Conservation (phyloP, 1,140 invertebrate species). For the Apis dorsata region DNA sequence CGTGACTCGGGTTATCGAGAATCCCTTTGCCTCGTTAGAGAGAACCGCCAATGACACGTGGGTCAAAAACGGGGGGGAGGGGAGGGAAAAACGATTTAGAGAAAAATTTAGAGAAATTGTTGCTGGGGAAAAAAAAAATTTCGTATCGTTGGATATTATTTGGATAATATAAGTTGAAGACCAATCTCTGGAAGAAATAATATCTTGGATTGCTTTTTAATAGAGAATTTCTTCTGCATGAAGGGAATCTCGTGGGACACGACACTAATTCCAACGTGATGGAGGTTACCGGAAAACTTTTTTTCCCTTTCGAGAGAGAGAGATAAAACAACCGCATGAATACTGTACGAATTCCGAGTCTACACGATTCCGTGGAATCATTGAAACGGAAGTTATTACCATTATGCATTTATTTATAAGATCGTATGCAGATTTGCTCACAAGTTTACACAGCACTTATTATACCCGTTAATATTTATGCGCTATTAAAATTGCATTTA, state of each 20-base stretch:
- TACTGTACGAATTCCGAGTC: not conserved
- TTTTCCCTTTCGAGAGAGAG: not conserved
- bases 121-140: not conserved
- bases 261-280: not conserved
- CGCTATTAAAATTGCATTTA: too few relatives aligned
- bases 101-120: not conserved
- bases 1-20: constrained; percentile 49
- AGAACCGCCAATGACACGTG: not conserved
- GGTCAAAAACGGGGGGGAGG: too few relatives aligned
- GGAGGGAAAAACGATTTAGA: too few relatives aligned
- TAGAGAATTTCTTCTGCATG: constrained; percentile 9
- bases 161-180: too few relatives aligned
- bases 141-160: not conserved
- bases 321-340: not conserved
- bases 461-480: too few relatives aligned
- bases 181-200: not conserved
- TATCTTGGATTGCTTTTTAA: not conserved
- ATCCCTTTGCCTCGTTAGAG: not conserved
- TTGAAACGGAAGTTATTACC: not conserved
- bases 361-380: not conserved
- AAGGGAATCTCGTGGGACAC: not conserved
- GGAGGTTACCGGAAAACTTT: constrained; percentile 14
- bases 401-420: too few relatives aligned
- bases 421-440: too few relatives aligned
- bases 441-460: too few relatives aligned